Conservation (phyloP, 2,113 vertebrate genomes). For the Anguilla japonica region DNA sequence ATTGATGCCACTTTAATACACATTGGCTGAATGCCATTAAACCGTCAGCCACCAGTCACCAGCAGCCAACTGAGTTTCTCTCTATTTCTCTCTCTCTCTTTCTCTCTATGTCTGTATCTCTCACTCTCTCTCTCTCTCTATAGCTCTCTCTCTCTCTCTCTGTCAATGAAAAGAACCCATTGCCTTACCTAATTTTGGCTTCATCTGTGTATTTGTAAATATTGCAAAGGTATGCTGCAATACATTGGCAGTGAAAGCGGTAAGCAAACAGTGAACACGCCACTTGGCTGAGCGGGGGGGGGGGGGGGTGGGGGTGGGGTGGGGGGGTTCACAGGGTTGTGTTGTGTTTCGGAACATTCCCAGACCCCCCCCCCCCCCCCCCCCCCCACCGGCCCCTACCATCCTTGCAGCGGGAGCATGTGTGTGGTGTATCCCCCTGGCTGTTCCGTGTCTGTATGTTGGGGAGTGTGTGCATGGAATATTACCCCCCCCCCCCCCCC, state of each 20-base stretch:
- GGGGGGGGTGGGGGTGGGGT: too few relatives aligned
- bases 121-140: too few relatives aligned
- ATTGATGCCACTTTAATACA: background rate
- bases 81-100: background rate
- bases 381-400: background rate
- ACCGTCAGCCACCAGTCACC: too few relatives aligned
- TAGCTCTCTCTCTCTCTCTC: background rate
- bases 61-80: background rate
- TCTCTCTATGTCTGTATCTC: background rate
- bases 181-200: too few relatives aligned
- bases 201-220: too few relatives aligned
- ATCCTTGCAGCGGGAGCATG: background rate
- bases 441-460: slow-evolving; percentile 18
- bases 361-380: background rate
- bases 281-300: too few relatives aligned
- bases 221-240: too few relatives aligned
- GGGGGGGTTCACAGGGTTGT: too few relatives aligned
- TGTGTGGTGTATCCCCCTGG: background rate
- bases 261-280: too few relatives aligned
- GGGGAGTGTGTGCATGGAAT: background rate
- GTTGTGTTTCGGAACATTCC: background rate
- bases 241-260: too few relatives aligned
- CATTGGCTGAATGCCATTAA: background rate
- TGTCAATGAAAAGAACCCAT: too few relatives aligned
- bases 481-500: too few relatives aligned